Conservation (phyloP, 1,140 invertebrate species). For the Sitobion miscanthi region DNA sequence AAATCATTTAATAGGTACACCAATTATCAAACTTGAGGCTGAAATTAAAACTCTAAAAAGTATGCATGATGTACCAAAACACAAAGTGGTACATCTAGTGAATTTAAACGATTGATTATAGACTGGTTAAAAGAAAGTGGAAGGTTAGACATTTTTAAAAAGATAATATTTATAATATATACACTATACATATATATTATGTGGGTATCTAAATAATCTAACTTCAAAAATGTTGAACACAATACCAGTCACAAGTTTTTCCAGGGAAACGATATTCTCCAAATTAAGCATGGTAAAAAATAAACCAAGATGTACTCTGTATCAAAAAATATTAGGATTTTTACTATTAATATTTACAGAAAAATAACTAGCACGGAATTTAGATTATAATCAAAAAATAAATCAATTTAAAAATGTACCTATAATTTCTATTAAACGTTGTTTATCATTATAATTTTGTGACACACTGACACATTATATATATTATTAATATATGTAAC, state of each 20-base stretch:
- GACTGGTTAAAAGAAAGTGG: not conserved
- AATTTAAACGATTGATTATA: not conserved
- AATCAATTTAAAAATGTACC: too few relatives aligned
- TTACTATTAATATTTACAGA: too few relatives aligned
- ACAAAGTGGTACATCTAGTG: not conserved
- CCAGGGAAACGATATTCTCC: not conserved
- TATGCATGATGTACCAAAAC: not conserved
- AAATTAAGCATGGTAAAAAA: too few relatives aligned
- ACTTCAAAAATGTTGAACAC: not conserved
- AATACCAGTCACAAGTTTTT: not conserved
- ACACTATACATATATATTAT: not conserved
- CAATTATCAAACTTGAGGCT: not conserved
- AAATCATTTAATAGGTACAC: not conserved
- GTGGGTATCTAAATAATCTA: not conserved
- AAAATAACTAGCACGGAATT: too few relatives aligned
- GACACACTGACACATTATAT: too few relatives aligned
- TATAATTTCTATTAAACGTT: too few relatives aligned
- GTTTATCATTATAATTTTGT: too few relatives aligned
- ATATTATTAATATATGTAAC: not conserved
- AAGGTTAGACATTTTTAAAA: not conserved
- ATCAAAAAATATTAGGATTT: too few relatives aligned
- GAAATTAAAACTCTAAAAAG: slow-evolving; percentile 5
- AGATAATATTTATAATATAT: too few relatives aligned
- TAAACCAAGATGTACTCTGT: too few relatives aligned
- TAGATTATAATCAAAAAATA: too few relatives aligned